A percentile compares a stretch with the other conserved stretches of the same genome.
Conservation (phyloP, 37 sponge, comb jelly and placozoan species). For the Aplysina aerophoba region DNA sequence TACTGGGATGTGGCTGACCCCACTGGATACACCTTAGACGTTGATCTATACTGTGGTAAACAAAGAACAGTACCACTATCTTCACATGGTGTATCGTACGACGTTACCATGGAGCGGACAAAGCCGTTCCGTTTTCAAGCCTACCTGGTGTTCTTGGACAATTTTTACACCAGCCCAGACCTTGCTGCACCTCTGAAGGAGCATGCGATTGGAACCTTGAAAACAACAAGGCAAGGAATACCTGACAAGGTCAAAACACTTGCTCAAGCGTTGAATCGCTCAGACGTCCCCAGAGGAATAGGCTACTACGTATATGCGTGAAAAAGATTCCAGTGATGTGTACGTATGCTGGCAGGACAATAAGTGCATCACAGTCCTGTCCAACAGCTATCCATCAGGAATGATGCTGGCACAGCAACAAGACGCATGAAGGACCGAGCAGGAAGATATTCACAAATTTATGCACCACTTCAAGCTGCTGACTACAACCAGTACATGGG, state of each 20-base stretch:
- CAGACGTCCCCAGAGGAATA: not conserved
- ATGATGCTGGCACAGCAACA: too few species aligned
- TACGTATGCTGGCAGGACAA: too few species aligned
- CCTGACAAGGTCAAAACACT: conserved; percentile 12
- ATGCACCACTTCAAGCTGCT: too few species aligned
- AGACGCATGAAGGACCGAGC: too few species aligned
- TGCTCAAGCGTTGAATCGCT: not conserved
- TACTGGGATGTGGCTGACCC: conserved; percentile 32
- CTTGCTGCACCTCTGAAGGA: conserved; percentile 1
- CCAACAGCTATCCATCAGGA: too few species aligned
- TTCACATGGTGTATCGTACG: conserved; percentile 29
- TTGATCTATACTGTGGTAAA: conserved; percentile 22
- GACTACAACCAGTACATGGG: too few species aligned
- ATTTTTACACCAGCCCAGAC: conserved; percentile 49
- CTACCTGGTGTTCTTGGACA: conserved; percentile 51
- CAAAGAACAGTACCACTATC: not conserved
- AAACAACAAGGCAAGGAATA: conserved; percentile 19
- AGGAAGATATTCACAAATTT: too few species aligned
- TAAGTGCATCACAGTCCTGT: too few species aligned
- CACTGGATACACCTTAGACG: conserved; percentile 41
- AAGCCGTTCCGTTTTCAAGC: conserved; percentile 36
- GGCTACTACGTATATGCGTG: conserved; percentile 19
- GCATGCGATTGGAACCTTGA: conserved; percentile 35
- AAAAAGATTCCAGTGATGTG: too few species aligned
- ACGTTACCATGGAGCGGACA: conserved; percentile 33